Percentiles rank a stretch among this genome's conserved stretches.
Conservation (phyloP, 2,113 vertebrate genomes). For the Castor canadensis region DNA sequence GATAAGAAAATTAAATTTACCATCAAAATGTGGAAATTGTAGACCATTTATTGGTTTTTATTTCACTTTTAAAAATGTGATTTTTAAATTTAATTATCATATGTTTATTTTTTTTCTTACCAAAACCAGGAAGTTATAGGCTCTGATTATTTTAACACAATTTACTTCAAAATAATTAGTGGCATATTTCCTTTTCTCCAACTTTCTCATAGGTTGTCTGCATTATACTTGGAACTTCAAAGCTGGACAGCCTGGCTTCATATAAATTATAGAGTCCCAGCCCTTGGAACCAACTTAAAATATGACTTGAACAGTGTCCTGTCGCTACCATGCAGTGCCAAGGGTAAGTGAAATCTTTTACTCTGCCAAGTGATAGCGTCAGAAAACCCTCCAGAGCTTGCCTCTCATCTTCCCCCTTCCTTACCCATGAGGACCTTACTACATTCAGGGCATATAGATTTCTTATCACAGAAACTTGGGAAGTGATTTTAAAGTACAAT, state of each 20-base stretch:
- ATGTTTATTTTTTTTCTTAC: neutral
- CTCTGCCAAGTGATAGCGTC: neutral
- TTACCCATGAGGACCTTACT: neutral
- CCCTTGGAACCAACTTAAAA: neutral
- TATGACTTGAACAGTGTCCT: neutral
- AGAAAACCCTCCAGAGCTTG: neutral
- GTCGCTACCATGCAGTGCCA: neutral
- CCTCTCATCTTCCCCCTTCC: neutral
- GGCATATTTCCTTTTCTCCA: neutral
- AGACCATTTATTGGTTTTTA: neutral
- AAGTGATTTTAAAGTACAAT: neutral
- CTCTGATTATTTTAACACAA: neutral
- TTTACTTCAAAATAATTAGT: neutral
- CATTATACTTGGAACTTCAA: neutral
- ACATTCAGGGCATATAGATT: neutral
- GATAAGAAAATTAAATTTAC: neutral
- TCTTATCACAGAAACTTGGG: constrained; percentile 3
- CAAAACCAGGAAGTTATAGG: neutral
- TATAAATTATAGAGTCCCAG: neutral
- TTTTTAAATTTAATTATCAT: neutral
- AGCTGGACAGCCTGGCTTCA: neutral
- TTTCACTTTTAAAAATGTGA: neutral
- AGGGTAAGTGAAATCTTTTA: neutral
- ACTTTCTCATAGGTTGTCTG: neutral
- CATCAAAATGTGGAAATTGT: neutral